Percentiles rank a stretch among this genome's conserved stretches.
These are phyloP conservation scores for Psilopogon haemacephalus DNA, from an alignment of 2,113 vertebrate species.

Conservation along the genomic window DNA sequence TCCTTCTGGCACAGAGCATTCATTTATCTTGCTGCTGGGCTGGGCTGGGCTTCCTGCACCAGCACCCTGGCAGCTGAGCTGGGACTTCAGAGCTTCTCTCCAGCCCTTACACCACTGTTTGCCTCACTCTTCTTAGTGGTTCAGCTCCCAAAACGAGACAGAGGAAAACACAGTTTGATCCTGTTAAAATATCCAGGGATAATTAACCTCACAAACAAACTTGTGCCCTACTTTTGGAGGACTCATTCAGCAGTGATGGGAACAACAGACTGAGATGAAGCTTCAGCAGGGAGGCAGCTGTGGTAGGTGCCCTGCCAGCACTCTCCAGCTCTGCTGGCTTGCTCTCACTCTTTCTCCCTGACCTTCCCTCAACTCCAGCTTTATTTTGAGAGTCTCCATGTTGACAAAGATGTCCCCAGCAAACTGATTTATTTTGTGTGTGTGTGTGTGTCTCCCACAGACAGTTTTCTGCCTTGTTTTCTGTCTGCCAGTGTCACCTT, in stretches of 20 bases:
- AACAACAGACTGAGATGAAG: constrained; percentile 55
- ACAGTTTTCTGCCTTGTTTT: background rate
- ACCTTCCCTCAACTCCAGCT: background rate
- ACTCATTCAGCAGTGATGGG: constrained; percentile 47
- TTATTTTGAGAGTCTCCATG: background rate
- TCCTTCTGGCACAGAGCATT: constrained; percentile 12
- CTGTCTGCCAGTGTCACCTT: background rate
- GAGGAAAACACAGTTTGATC: background rate
- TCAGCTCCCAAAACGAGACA: background rate
- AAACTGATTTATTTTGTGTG: background rate
- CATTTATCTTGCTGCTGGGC: constrained; percentile 51
- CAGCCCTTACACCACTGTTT: background rate
- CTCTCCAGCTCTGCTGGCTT: background rate
- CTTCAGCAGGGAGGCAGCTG: constrained; percentile 28
- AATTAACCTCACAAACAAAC: constrained; percentile 53
- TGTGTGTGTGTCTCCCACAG: background rate
- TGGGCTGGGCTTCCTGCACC: background rate
- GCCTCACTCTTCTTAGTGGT: background rate
- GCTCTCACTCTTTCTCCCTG: background rate
- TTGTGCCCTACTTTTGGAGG: constrained; percentile 14
- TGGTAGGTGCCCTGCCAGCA: background rate
- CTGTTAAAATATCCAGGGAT: constrained; percentile 44
- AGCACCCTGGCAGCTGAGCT: background rate
- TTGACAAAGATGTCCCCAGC: background rate
- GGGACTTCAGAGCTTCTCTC: constrained; percentile 1